Conservation (phyloP, 2,797 vertebrate genomes). For the Pelobates cultripes region DNA sequence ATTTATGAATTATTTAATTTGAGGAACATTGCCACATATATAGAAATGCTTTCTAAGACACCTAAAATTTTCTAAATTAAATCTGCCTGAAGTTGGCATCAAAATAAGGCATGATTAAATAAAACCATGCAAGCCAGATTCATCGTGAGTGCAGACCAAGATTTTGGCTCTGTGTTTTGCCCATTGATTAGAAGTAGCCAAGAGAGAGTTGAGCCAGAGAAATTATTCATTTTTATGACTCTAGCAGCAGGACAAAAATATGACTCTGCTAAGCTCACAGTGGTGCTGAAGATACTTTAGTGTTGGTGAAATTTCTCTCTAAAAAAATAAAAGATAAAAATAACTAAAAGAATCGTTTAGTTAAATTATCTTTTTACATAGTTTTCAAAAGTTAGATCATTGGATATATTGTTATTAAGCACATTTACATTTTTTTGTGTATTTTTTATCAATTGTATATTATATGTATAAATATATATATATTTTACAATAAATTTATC, state of each 20-base stretch:
- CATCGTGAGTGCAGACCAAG: constrained; percentile 16
- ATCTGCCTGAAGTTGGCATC: constrained; percentile 20
- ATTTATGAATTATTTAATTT: constrained; percentile 22
- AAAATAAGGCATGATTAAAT: constrained; percentile 21
- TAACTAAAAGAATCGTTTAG: too few relatives aligned
- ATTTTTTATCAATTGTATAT: neutral
- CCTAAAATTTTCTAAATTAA: constrained; percentile 4
- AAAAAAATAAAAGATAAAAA: neutral
- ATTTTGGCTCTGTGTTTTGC: constrained; percentile 28
- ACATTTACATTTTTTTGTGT: too few relatives aligned
- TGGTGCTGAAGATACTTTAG: constrained; percentile 31
- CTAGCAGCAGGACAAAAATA: constrained; percentile 32
- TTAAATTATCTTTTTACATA: too few relatives aligned
- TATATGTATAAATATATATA: neutral
- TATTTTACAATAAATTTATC: neutral
- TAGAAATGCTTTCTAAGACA: constrained; percentile 21
- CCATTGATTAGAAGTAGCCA: constrained; percentile 39
- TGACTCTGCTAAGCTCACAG: constrained; percentile 31
- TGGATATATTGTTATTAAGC: too few relatives aligned
- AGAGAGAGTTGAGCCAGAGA: constrained; percentile 26
- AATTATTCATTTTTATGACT: constrained; percentile 44
- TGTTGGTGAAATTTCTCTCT: neutral
- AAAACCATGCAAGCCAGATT: constrained; percentile 28
- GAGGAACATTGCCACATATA: neutral
- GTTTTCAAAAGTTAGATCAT: too few relatives aligned